Percentiles rank a stretch among this genome's conserved stretches.
Evolutionary conservation across 1,140 invertebrate species (phyloP).

Genomic region (Uloborus diversus): DNA sequence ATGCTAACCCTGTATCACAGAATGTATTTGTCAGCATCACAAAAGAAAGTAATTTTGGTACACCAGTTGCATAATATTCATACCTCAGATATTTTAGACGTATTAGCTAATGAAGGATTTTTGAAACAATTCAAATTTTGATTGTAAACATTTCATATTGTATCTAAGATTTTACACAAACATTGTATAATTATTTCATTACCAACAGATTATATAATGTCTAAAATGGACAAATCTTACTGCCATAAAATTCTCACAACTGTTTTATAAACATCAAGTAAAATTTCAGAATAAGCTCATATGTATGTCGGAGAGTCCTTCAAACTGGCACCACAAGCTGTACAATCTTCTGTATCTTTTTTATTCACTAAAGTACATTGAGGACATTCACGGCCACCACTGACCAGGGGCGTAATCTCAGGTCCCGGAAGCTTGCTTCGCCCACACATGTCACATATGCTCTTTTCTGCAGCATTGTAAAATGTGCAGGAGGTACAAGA

Average conservation of each 20-base stretch:
- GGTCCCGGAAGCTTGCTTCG: constrained; percentile 72
- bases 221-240: too few relatives aligned
- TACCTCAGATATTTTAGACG: too few relatives aligned
- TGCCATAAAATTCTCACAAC: constrained; percentile 55
- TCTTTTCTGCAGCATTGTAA: constrained; percentile 69
- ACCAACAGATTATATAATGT: too few relatives aligned
- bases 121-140: too few relatives aligned
- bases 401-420: constrained; percentile 74
- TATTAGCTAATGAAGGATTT: too few relatives aligned
- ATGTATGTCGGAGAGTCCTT: constrained; percentile 82
- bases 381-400: constrained; percentile 79
- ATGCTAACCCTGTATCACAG: too few relatives aligned
- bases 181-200: too few relatives aligned
- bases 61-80: too few relatives aligned
- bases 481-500: constrained; percentile 78
- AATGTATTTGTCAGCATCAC: too few relatives aligned
- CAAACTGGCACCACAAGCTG: constrained; percentile 75
- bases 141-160: too few relatives aligned
- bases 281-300: constrained; percentile 66
- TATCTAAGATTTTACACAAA: too few relatives aligned
- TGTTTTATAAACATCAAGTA: constrained; percentile 53
- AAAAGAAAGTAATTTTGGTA: too few relatives aligned
- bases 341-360: constrained; percentile 73
- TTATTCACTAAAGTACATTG: constrained; percentile 77
- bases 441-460: constrained; percentile 81